Evolutionary conservation across 2,113 vertebrate genomes (phyloP), one percentile per base, ranked within the genome.

Genomic region (Acanthochromis polyacanthus): DNA sequence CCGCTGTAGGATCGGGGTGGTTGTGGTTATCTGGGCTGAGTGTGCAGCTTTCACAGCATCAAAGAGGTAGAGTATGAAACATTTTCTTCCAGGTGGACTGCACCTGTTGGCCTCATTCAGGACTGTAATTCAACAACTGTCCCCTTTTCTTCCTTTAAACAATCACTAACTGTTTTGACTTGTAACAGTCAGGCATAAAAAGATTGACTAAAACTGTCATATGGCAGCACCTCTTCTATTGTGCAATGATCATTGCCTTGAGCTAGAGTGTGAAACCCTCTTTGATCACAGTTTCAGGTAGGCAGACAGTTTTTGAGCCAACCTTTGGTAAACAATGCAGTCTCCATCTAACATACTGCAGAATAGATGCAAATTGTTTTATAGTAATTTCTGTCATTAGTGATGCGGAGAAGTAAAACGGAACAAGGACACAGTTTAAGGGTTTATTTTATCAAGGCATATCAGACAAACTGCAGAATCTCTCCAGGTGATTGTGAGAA

Each of bases 401-500:
- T 30, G 36, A 73, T 43, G 15, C 4, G 14, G 28, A 66, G 11
- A 36, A 7, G 16, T 11, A 43, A 75, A 43, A 60, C 12, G n/a
- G 55, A 61, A 57, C 22, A 48, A 30, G 36, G 28, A 25, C 22
- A 71, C 30, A 73, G 20, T 53, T 62, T 53, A 56, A 30, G 16
- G 20, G n/a, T 57, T 66, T 17, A 7, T 48, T 16, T 50, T 66
- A 32, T 25, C 0, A 10, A 30, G 51, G 20, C 23, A 50, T 79
- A 20, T 66, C n/a, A 94, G 93, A 91, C 94, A 93, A 95, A 96
- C 95, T 94, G 94, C 93, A 95, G 95, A 96, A 97, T 96, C 97
- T 97, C 96, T 98, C 94, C 95, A 75, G 95, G 95, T 96, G 96
- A 97, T 93, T 97, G 97, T 97, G 96, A 97, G 95, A 96, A 95